phyloP scores from a whole-genome alignment of 2,113 vertebrate genomes.

The Macheiramphus alcinus region DNA sequence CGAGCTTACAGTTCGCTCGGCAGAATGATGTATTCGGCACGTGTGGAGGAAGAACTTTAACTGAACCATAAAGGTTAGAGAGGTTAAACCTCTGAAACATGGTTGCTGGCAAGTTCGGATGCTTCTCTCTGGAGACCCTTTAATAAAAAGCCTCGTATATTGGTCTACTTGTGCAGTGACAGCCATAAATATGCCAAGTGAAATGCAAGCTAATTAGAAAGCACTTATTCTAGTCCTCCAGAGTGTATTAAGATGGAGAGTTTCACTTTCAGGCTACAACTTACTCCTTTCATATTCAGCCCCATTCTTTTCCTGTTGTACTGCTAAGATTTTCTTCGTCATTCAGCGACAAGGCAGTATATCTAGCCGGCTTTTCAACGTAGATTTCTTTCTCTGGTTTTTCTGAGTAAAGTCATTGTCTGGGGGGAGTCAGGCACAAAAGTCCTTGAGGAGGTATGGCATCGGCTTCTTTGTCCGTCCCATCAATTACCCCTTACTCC shows the following conservation, averaged over 20 bases:
- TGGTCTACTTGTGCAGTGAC: neutral
- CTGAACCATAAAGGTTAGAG: constrained; percentile 14
- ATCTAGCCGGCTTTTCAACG: neutral
- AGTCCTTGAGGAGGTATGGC: neutral
- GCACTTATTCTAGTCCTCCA: neutral
- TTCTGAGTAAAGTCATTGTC: neutral
- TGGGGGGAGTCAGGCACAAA: neutral
- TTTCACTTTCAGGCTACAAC: neutral
- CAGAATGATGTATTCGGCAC: neutral
- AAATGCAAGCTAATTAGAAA: constrained; percentile 46
- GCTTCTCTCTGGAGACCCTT: neutral
- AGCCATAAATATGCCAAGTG: constrained; percentile 16
- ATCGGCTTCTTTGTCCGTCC: neutral
- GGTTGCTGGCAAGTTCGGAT: constrained; percentile 1
- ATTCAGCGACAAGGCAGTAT: neutral
- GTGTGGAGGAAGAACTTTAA: neutral
- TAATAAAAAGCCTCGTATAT: neutral
- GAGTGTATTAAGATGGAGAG: neutral
- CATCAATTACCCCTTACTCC: neutral
- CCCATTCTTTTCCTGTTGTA: neutral
- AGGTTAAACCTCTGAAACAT: constrained; percentile 8
- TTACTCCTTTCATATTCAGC: neutral
- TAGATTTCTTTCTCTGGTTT: neutral
- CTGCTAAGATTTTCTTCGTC: neutral
- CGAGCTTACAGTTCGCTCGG: neutral